Conservation (phyloP, 2,888 invertebrate species). For the Pterostichus madidus region DNA sequence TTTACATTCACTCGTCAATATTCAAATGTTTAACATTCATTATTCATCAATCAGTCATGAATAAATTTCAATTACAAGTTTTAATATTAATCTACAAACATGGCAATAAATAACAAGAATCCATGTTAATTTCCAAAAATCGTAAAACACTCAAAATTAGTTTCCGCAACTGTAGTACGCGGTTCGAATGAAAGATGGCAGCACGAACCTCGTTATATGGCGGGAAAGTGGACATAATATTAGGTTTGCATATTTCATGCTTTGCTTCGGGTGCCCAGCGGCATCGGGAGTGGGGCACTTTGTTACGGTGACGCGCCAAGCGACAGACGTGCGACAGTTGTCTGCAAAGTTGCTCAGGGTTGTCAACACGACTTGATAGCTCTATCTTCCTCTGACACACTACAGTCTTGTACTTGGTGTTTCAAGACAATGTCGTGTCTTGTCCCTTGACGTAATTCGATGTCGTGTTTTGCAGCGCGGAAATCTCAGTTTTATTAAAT, state of each 20-base stretch:
- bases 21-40: constrained; percentile 49
- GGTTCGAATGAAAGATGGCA: constrained; percentile 53
- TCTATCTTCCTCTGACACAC: constrained; percentile 48
- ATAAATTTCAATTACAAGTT: constrained; percentile 63
- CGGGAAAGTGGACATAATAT: constrained; percentile 63
- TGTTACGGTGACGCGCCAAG: constrained; percentile 27
- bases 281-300: constrained; percentile 37
- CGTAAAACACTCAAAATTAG: constrained; percentile 48
- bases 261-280: constrained; percentile 1
- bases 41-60: constrained; percentile 59
- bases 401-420: not conserved
- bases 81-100: constrained; percentile 52
- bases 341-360: not conserved
- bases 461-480: constrained; percentile 57
- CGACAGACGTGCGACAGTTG: constrained; percentile 54
- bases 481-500: constrained; percentile 66
- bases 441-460: constrained; percentile 38
- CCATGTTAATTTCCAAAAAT: constrained; percentile 19
- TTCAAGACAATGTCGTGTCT: not conserved
- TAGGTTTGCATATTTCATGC: constrained; percentile 67
- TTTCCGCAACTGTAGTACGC: constrained; percentile 51
- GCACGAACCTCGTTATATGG: constrained; percentile 56
- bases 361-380: constrained; percentile 50
- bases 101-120: constrained; percentile 32
- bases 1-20: constrained; percentile 43